Percentiles rank a stretch among this genome's conserved stretches.
These are phyloP conservation scores for Phyllopteryx taeniolatus DNA, from an alignment of 2,113 vertebrate species.

Conservation along the genomic window DNA sequence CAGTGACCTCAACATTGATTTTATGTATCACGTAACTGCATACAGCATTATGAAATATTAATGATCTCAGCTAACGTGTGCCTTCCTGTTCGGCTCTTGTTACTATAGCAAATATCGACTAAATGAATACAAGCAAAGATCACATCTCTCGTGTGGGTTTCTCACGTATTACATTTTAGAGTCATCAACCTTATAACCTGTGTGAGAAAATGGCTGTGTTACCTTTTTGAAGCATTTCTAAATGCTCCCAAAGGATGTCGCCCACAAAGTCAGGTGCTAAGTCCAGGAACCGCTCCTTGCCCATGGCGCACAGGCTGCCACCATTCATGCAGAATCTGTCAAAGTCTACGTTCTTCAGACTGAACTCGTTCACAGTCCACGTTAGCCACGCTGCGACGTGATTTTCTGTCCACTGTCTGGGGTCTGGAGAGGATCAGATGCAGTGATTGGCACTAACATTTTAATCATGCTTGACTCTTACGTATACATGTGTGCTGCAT, in stretches of 20 bases:
- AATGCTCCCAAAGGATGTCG: slow-evolving; percentile 98
- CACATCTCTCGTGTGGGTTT: not conserved
- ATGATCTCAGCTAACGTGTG: slow-evolving; percentile 55
- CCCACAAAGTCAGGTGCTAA: slow-evolving; percentile 97
- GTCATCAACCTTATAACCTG: not conserved
- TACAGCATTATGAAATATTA: slow-evolving; percentile 66
- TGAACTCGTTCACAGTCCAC: slow-evolving; percentile 98
- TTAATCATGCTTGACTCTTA: not conserved
- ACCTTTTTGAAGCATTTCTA: slow-evolving; percentile 99
- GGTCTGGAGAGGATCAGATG: slow-evolving; percentile 74
- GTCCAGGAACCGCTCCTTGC: slow-evolving; percentile 96
- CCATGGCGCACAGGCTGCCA: slow-evolving; percentile 88
- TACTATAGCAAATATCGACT: slow-evolving; percentile 45
- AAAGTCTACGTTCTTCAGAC: slow-evolving; percentile 94
- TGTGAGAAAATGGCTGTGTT: slow-evolving; percentile 17
- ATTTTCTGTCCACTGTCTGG: slow-evolving; percentile 92
- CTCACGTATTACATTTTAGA: not conserved
- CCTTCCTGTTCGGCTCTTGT: slow-evolving; percentile 62
- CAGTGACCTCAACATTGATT: slow-evolving; percentile 70
- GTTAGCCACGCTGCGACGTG: slow-evolving; percentile 93
- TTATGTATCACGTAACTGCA: slow-evolving; percentile 69
- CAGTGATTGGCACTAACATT: not conserved
- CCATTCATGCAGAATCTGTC: slow-evolving; percentile 95
- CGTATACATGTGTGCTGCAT: not conserved
- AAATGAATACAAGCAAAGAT: slow-evolving; percentile 16